These are phyloP conservation scores for Jaculus jaculus DNA, from an alignment of 2,113 vertebrate species.

Conservation along the genomic window DNA sequence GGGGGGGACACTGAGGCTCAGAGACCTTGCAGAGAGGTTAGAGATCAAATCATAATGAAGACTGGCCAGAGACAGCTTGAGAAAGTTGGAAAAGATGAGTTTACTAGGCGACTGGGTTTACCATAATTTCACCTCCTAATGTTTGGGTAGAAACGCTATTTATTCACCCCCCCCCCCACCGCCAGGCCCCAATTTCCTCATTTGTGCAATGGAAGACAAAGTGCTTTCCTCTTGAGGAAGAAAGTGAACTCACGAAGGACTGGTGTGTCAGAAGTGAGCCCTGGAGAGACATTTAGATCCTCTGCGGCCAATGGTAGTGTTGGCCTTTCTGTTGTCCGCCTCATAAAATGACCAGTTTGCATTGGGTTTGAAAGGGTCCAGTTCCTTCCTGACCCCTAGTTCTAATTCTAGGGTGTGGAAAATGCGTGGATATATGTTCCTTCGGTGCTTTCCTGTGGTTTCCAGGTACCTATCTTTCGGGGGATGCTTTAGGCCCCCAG, in stretches of 20 bases:
- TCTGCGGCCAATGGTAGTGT: background rate
- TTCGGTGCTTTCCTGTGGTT: conserved; percentile 30
- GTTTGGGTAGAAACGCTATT: background rate
- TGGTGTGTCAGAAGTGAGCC: too few relatives aligned
- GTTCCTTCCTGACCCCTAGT: background rate
- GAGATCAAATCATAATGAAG: background rate
- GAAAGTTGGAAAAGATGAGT: background rate
- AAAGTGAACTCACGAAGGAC: background rate
- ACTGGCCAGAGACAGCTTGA: background rate
- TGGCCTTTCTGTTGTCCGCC: background rate
- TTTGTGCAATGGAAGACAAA: background rate
- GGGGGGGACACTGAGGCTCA: conserved; percentile 11
- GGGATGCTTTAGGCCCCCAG: background rate
- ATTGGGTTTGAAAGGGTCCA: background rate
- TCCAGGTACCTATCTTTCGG: conserved; percentile 3
- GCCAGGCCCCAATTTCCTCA: background rate
- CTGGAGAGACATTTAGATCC: background rate
- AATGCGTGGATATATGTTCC: background rate
- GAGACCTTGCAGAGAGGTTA: background rate
- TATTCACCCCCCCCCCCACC: background rate
- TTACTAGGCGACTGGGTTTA: background rate
- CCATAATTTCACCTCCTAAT: background rate
- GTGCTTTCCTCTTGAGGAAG: background rate
- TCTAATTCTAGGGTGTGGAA: background rate
- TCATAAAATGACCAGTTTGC: conserved; percentile 1